Evolutionary conservation across 1,140 invertebrate species (phyloP).

Genomic region (Psix sp.): DNA sequence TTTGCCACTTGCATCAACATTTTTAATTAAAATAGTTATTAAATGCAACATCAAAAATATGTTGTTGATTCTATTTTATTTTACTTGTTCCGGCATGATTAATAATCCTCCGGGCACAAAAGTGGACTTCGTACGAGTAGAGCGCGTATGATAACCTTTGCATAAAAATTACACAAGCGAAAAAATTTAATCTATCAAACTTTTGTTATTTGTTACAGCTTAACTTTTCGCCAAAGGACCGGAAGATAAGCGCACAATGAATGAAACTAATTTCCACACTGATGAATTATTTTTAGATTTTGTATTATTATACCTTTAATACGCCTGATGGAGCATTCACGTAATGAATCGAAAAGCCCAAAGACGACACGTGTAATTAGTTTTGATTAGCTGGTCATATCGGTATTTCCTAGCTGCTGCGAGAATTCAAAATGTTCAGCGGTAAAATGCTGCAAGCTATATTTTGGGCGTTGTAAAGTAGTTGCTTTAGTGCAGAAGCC

Average conservation of each 20-base stretch:
- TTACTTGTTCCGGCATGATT: conserved; percentile 26
- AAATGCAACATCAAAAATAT: conserved; percentile 17
- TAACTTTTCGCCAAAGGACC: conserved; percentile 7
- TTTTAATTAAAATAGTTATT: conserved; percentile 40
- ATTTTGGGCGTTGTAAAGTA: conserved; percentile 64
- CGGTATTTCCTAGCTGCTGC: conserved; percentile 35
- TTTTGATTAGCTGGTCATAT: conserved; percentile 43
- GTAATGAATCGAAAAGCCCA: too few relatives aligned
- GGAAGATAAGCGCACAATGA: neutral
- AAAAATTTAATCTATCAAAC: conserved; percentile 42
- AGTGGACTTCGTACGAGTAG: conserved; percentile 12
- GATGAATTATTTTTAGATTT: too few relatives aligned
- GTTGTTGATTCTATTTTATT: conserved; percentile 32
- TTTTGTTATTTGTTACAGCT: conserved; percentile 25
- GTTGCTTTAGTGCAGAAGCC: conserved; percentile 62
- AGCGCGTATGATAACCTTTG: conserved; percentile 21
- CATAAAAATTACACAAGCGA: conserved; percentile 18
- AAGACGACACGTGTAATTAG: conserved; percentile 25
- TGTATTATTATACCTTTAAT: too few relatives aligned
- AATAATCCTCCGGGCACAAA: conserved; percentile 31
- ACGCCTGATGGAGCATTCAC: too few relatives aligned
- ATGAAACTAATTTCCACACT: conserved; percentile 21
- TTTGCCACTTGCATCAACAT: conserved; percentile 20
- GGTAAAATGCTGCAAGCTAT: conserved; percentile 57
- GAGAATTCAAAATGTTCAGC: conserved; percentile 43